Percentiles rank a stretch among this genome's conserved stretches.
These are phyloP conservation scores for Phrynocephalus guinanensis DNA, from an alignment of 2,797 vertebrate species.

Conservation along the genomic window DNA sequence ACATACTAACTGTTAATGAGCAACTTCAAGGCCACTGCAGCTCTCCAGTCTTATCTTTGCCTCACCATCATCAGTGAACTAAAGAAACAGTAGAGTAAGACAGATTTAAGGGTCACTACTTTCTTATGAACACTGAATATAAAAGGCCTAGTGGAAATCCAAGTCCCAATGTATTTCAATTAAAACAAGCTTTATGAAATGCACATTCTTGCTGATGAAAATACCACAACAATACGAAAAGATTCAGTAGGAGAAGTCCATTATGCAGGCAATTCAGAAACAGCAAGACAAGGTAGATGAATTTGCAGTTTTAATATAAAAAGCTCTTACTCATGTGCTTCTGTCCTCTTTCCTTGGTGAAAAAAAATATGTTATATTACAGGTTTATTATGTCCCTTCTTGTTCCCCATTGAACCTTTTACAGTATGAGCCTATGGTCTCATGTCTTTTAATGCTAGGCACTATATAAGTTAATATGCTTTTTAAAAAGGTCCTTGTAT, in stretches of 20 bases:
- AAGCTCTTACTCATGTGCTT: not conserved
- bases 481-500: too few species aligned
- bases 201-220: not conserved
- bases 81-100: too few species aligned
- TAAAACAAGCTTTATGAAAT: not conserved
- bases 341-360: not conserved
- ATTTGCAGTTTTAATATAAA: conserved; percentile 13
- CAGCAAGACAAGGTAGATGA: not conserved
- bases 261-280: conserved; percentile 12
- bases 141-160: not conserved
- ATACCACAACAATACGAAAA: not conserved
- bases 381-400: not conserved
- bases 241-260: not conserved
- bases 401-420: too few species aligned
- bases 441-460: too few species aligned
- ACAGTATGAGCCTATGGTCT: too few species aligned
- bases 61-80: not conserved
- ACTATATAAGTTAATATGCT: too few species aligned
- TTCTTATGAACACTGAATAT: not conserved
- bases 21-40: too few species aligned
- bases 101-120: too few species aligned
- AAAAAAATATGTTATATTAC: conserved; percentile 25
- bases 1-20: too few species aligned
- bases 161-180: not conserved
- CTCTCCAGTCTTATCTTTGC: too few species aligned